Base-by-base conservation (phyloP, 35 echinoderm and acorn worm species). In the Ophioderma brevispina region DNA sequence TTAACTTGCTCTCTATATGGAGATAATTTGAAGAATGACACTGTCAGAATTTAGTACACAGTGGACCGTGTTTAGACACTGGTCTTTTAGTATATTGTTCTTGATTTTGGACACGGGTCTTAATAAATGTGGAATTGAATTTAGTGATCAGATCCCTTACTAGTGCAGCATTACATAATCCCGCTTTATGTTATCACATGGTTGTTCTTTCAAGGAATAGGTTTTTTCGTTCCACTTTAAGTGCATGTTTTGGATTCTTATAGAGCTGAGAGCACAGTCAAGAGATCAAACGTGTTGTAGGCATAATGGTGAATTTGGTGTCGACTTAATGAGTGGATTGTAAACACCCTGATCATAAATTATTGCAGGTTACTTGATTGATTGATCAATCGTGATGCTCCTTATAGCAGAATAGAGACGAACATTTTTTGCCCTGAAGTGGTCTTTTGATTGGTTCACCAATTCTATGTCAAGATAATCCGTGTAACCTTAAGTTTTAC, bases 241-340 rank as follows among this genome's bases (percentile, higher is more conserved):
- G 25, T 14, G n/a, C n/a, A 30, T 3, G 81, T 83, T 0, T 49
- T 83, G 32, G 37, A 15, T 15, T 18, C 81, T 23, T 83, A 38
- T n/a, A 83, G 81, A 33, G 81, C 81, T 30, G n/a, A 33, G 23
- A 83, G 40, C 33, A 83, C 81, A 32, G 42, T 55, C 21, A 39
- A 18, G 31, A 83, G 33, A 33, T 83, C 41, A 43, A 83, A 13
- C 38, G 33, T 23, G 38, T n/a, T n/a, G n/a, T 14, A 18, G 14
- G 39, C 38, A 14, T 38, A 3, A 36, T 83, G 38, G 39, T n/a
- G 14, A 83, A 30, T 39, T n/a, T n/a, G n/a, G n/a, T 18, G 1
- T 70, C 33, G 59, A 15, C 10, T 70, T 15, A 30, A 30, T 1
- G 4, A 4, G 1, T 15, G 17, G 17, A 25, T 70, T 70, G 59